Evolutionary conservation across 2,113 vertebrate genomes (phyloP).

Genomic region (Phoenicopterus ruber): DNA sequence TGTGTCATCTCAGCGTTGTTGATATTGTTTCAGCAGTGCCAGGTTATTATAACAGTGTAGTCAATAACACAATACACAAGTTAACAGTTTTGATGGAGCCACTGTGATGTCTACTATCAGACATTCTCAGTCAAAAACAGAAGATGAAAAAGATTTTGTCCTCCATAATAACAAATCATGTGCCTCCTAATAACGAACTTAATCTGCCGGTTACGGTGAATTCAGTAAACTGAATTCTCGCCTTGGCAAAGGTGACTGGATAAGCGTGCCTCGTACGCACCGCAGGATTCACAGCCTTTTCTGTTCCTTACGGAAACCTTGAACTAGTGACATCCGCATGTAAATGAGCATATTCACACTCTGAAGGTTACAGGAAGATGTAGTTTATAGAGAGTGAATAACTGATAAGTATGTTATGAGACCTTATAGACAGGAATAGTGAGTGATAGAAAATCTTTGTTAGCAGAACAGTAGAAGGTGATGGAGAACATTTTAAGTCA

Average conservation of each 20-base stretch:
- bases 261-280: neutral
- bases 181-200: neutral
- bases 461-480: neutral
- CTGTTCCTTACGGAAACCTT: neutral
- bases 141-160: slow-evolving; percentile 4
- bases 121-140: neutral
- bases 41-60: neutral
- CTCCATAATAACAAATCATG: neutral
- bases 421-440: neutral
- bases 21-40: slow-evolving; percentile 2
- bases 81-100: slow-evolving; percentile 27
- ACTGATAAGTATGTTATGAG: neutral
- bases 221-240: neutral
- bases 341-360: neutral
- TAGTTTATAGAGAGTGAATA: neutral
- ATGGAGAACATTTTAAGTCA: neutral
- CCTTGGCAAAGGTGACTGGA: neutral
- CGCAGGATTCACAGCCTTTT: neutral
- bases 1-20: neutral
- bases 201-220: neutral
- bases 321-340: neutral
- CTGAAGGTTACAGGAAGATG: neutral
- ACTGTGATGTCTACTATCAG: neutral
- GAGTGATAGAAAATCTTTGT: neutral
- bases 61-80: neutral